A percentile compares a stretch with the other conserved stretches of the same genome.
Conservation (phyloP, 92 coral and sea anemone species). For the Epizoanthus stellaris region DNA sequence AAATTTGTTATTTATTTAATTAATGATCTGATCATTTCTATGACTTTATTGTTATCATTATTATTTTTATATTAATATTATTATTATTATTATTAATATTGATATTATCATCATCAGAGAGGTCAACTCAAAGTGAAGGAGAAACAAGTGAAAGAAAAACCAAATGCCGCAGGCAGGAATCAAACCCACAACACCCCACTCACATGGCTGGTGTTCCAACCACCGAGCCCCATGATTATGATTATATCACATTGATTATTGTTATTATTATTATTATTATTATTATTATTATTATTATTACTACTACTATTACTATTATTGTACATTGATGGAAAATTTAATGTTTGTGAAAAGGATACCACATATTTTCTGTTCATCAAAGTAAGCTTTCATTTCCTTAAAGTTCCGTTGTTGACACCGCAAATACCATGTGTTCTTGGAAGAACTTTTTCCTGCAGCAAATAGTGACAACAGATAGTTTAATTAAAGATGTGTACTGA, state of each 20-base stretch:
- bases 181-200: too few relatives aligned
- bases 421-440: constrained; percentile 78
- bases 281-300: neutral
- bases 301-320: neutral
- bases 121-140: too few relatives aligned
- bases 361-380: constrained; percentile 68
- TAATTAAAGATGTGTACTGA: neutral
- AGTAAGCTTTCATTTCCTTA: constrained; percentile 64
- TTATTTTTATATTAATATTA: neutral
- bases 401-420: constrained; percentile 69
- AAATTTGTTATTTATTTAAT: neutral
- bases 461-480: neutral
- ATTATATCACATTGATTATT: neutral
- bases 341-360: constrained; percentile 75
- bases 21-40: neutral
- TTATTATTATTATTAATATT: neutral
- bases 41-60: neutral
- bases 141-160: too few relatives aligned
- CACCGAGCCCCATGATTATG: neutral
- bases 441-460: constrained; percentile 5
- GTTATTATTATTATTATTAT: neutral
- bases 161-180: too few relatives aligned
- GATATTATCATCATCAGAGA: neutral
- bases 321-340: too few relatives aligned
- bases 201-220: too few relatives aligned